phyloP scores from a whole-genome alignment of 1,140 invertebrate genomes.

The Brachionus koreanus region DNA sequence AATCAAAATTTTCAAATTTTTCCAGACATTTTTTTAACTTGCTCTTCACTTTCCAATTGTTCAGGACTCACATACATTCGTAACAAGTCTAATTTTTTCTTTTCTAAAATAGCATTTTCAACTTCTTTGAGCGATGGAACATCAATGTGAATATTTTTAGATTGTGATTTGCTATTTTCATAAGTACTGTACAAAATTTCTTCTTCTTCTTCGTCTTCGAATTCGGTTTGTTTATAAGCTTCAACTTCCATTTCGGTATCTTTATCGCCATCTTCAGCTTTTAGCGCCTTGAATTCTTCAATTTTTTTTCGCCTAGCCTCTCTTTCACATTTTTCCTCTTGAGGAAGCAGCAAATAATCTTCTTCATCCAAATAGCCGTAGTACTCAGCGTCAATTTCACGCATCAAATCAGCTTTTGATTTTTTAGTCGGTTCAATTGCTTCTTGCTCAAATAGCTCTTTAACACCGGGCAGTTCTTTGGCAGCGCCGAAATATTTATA shows the following conservation, averaged over 20 bases:
- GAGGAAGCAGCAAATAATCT: slow-evolving; percentile 83
- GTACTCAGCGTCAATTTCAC: slow-evolving; percentile 94
- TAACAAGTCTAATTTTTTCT: slow-evolving; percentile 82
- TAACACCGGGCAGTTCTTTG: slow-evolving; percentile 92
- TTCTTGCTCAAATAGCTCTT: slow-evolving; percentile 94
- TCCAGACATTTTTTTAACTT: slow-evolving; percentile 50
- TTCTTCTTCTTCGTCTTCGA: slow-evolving; percentile 9
- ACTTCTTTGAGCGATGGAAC: slow-evolving; percentile 58
- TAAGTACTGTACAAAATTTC: neutral
- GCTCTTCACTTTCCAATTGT: slow-evolving; percentile 48
- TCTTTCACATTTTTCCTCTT: slow-evolving; percentile 78
- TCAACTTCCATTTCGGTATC: slow-evolving; percentile 36
- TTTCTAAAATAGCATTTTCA: slow-evolving; percentile 76
- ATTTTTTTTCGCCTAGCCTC: slow-evolving; percentile 49
- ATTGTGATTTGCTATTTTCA: neutral
- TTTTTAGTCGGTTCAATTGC: slow-evolving; percentile 77
- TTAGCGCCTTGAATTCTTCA: slow-evolving; percentile 18
- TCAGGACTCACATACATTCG: slow-evolving; percentile 60
- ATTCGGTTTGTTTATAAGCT: neutral
- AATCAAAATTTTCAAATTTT: neutral
- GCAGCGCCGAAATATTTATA: slow-evolving; percentile 94
- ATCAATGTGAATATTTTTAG: slow-evolving; percentile 32
- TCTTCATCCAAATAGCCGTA: slow-evolving; percentile 98
- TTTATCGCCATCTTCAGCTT: slow-evolving; percentile 38
- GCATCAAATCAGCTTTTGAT: slow-evolving; percentile 91